A percentile compares a stretch with the other conserved stretches of the same genome.
These are phyloP conservation scores for Hyla sarda DNA, from an alignment of 2,113 vertebrate species.

Conservation along the genomic window DNA sequence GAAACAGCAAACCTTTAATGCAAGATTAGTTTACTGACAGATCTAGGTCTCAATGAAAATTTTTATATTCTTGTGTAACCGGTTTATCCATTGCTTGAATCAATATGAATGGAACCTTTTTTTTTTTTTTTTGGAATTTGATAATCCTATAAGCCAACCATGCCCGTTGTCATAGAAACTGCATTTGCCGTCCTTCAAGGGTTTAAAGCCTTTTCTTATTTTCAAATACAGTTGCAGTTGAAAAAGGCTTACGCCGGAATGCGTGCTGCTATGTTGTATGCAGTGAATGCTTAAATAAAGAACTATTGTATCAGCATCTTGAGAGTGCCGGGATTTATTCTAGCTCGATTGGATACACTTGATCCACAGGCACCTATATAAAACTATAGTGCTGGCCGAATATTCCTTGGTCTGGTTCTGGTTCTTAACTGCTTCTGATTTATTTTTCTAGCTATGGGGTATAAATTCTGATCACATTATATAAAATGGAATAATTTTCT, in stretches of 20 bases:
- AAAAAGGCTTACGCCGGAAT: no score
- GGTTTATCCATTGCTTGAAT: slow-evolving; percentile 68
- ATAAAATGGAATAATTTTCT: no score
- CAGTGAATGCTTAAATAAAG: no score
- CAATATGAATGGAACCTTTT: slow-evolving; percentile 73
- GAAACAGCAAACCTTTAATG: slow-evolving; percentile 26
- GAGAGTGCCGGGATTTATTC: no score
- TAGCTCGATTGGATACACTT: no score
- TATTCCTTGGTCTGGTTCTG: neutral
- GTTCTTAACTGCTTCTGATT: neutral
- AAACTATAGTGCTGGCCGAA: no score
- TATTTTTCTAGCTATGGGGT: neutral
- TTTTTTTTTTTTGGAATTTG: slow-evolving; percentile 65
- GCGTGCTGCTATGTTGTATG: no score
- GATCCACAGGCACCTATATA: no score
- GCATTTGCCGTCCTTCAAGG: slow-evolving; percentile 66
- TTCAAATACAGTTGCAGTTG: slow-evolving; percentile 66
- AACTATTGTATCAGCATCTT: no score
- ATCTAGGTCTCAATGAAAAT: slow-evolving; percentile 49
- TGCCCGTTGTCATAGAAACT: slow-evolving; percentile 71
- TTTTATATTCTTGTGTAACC: slow-evolving; percentile 48
- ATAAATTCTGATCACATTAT: no score
- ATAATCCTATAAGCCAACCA: slow-evolving; percentile 58
- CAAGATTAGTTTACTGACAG: slow-evolving; percentile 40
- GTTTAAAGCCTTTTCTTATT: slow-evolving; percentile 69